phyloP scores from a whole-genome alignment of 2,888 invertebrate genomes.

The Caenorhabditis zanzibari region DNA sequence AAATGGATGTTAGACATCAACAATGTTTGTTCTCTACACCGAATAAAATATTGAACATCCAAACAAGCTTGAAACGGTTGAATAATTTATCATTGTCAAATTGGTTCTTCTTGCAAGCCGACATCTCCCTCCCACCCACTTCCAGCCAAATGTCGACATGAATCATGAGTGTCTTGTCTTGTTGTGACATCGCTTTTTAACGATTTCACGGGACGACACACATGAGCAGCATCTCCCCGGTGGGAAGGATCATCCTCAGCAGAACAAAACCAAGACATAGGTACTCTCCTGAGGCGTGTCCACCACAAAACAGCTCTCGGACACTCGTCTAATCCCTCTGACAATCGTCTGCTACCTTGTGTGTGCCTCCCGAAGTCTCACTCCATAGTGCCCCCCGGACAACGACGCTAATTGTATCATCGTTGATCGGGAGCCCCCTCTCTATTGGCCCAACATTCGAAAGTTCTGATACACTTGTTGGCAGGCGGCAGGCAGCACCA shows the following conservation, averaged over 20 bases:
- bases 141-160: conserved; percentile 39
- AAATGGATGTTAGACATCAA: background rate
- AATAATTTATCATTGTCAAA: conserved; percentile 45
- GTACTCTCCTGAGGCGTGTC: conserved; percentile 58
- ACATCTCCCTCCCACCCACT: conserved; percentile 27
- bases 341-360: conserved; percentile 54
- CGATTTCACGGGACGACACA: conserved; percentile 60
- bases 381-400: conserved; percentile 24
- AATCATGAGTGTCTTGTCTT: conserved; percentile 45
- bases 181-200: conserved; percentile 54
- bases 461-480: conserved; percentile 58
- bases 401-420: conserved; percentile 63
- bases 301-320: conserved; percentile 66
- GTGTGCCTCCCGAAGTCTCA: conserved; percentile 2
- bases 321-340: conserved; percentile 62
- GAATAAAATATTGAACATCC: conserved; percentile 13
- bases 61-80: conserved; percentile 29
- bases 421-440: conserved; percentile 49
- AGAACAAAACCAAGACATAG: conserved; percentile 11
- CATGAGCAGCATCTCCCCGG: conserved; percentile 30
- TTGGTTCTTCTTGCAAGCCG: conserved; percentile 3
- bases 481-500: background rate
- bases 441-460: conserved; percentile 31
- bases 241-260: background rate
- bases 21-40: conserved; percentile 11